Percentiles rank a stretch among this genome's conserved stretches.
Evolutionary conservation across 2,113 vertebrate genomes (phyloP).

Genomic region (Etia nguti): DNA sequence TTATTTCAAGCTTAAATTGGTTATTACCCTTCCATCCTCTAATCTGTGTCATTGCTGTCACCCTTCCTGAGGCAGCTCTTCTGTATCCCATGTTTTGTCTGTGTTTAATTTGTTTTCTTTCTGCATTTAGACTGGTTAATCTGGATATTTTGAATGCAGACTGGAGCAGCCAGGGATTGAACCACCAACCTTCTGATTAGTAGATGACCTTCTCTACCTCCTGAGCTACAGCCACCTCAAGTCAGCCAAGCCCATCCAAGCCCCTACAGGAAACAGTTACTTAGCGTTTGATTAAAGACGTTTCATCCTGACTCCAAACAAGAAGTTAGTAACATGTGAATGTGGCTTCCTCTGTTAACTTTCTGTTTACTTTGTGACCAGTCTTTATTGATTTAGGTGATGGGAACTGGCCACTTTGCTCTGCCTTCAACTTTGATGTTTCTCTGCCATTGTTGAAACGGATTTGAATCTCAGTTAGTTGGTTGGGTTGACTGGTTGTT

Average conservation of each 20-base stretch:
- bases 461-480: conserved; percentile 4
- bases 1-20: background rate
- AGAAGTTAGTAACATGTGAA: background rate
- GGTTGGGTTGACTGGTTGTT: conserved; percentile 4
- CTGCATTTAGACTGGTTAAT: background rate
- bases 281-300: background rate
- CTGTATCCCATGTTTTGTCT: background rate
- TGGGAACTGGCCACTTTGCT: conserved; percentile 44
- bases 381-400: conserved; percentile 52
- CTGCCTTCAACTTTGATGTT: conserved; percentile 28
- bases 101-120: background rate
- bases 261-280: background rate
- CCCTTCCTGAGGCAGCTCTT: background rate
- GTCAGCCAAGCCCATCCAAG: background rate
- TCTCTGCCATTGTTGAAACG: conserved; percentile 19
- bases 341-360: background rate
- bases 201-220: background rate
- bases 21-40: background rate
- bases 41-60: background rate
- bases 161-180: background rate
- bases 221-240: background rate
- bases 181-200: background rate
- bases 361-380: conserved; percentile 19
- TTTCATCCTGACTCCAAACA: background rate
- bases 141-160: background rate